Percentiles rank a stretch among this genome's conserved stretches.
Conservation (phyloP, 2,797 vertebrate species). For the Cryptoblepharus egeriae region DNA sequence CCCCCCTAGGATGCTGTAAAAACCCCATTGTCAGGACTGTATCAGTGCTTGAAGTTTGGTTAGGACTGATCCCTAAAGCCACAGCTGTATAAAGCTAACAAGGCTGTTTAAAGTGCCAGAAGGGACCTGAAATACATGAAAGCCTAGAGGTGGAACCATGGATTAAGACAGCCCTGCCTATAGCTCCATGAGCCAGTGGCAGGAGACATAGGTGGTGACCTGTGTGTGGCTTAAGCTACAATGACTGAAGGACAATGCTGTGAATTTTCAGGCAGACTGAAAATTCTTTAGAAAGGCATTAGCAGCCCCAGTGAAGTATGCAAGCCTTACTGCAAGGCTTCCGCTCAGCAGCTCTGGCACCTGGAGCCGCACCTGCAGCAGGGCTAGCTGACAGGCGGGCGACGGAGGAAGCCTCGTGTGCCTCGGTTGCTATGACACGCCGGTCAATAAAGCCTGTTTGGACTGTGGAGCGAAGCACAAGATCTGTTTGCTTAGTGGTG, state of each 20-base stretch:
- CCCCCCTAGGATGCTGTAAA: too few relatives aligned
- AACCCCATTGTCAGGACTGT: too few relatives aligned
- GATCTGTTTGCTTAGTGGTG: conserved; percentile 84
- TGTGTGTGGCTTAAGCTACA: neutral
- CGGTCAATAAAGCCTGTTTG: conserved; percentile 84
- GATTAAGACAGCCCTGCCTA: too few relatives aligned
- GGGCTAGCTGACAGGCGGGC: fast-evolving
- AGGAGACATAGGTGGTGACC: neutral
- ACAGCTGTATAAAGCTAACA: too few relatives aligned
- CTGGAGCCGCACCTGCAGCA: neutral
- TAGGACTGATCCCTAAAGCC: too few relatives aligned
- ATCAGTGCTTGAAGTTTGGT: too few relatives aligned
- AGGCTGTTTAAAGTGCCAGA: too few relatives aligned
- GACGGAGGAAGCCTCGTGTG: conserved; percentile 64
- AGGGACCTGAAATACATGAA: too few relatives aligned
- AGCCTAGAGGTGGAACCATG: too few relatives aligned
- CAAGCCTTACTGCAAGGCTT: too few relatives aligned
- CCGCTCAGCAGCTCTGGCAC: neutral
- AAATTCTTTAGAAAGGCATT: conserved; percentile 21
- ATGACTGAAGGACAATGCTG: neutral
- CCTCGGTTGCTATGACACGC: conserved; percentile 81
- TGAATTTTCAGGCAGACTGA: neutral
- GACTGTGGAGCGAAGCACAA: conserved; percentile 78
- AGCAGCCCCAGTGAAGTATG: neutral
- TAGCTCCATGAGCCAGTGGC: too few relatives aligned